These are phyloP conservation scores for Balaeniceps rex DNA, from an alignment of 2,113 vertebrate species.

Conservation along the genomic window DNA sequence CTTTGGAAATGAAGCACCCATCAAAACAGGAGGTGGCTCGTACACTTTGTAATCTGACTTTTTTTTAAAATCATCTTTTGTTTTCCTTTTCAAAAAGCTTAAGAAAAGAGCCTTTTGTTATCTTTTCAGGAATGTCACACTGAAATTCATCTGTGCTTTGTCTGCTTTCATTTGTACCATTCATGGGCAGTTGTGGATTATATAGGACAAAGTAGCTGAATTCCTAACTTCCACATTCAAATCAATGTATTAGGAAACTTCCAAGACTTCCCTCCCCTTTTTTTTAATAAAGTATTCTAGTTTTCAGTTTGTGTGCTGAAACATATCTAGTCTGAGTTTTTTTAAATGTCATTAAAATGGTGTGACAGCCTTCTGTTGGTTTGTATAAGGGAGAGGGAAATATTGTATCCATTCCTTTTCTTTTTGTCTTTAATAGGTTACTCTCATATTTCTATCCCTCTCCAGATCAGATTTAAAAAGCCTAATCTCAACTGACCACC, in stretches of 20 bases:
- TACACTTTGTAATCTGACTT: neutral
- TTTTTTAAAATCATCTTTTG: neutral
- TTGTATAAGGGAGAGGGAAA: neutral
- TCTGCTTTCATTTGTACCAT: neutral
- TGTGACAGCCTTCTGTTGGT: neutral
- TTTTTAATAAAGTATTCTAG: neutral
- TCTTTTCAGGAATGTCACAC: conserved; percentile 26
- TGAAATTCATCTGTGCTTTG: conserved; percentile 26
- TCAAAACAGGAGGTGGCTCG: conserved; percentile 31
- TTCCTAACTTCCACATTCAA: neutral
- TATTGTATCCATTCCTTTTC: neutral
- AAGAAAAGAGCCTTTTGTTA: conserved; percentile 48
- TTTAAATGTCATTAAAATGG: neutral
- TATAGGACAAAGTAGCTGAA: neutral
- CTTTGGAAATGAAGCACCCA: conserved; percentile 42
- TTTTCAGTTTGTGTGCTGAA: neutral
- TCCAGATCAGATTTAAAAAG: neutral
- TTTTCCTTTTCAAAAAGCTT: neutral
- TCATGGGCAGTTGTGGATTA: neutral
- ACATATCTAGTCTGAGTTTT: neutral
- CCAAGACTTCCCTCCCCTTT: neutral
- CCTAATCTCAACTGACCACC: neutral
- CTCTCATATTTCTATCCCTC: neutral
- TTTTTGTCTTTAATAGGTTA: neutral
- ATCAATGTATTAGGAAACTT: neutral